Evolutionary conservation across 2,888 invertebrate species (phyloP).

Genomic region (Stramonita haemastoma): DNA sequence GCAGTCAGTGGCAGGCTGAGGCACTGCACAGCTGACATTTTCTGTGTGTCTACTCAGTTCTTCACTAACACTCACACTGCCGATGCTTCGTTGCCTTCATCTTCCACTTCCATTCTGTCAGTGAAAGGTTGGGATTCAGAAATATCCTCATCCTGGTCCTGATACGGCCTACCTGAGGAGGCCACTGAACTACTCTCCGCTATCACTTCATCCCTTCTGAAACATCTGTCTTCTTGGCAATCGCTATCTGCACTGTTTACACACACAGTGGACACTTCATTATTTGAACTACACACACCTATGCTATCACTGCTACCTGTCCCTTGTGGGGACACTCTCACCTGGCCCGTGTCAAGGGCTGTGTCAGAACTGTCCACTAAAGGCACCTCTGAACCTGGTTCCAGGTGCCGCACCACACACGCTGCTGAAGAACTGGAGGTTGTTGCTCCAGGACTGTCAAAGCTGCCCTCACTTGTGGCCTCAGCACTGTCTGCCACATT

Average conservation of each 20-base stretch:
- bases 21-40: neutral
- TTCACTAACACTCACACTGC: constrained; percentile 25
- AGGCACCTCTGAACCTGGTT: constrained; percentile 24
- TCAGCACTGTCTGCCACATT: constrained; percentile 13
- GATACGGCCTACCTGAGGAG: neutral
- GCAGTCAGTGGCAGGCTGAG: constrained; percentile 43
- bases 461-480: constrained; percentile 5
- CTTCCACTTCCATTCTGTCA: constrained; percentile 23
- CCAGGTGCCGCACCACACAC: constrained; percentile 6
- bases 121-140: constrained; percentile 14
- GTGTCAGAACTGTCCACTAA: constrained; percentile 36
- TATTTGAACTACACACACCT: constrained; percentile 41
- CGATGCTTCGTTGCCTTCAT: constrained; percentile 37
- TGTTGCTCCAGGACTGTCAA: neutral
- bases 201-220: constrained; percentile 25
- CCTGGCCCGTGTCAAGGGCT: constrained; percentile 17
- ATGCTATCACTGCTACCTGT: constrained; percentile 7
- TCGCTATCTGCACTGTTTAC: constrained; percentile 48
- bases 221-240: neutral
- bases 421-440: constrained; percentile 4
- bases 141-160: constrained; percentile 23
- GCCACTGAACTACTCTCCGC: constrained; percentile 35
- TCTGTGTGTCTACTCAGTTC: neutral
- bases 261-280: constrained; percentile 39
- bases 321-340: neutral